phyloP scores from a whole-genome alignment of 2,888 invertebrate species.

The Drosophila mimetica region DNA sequence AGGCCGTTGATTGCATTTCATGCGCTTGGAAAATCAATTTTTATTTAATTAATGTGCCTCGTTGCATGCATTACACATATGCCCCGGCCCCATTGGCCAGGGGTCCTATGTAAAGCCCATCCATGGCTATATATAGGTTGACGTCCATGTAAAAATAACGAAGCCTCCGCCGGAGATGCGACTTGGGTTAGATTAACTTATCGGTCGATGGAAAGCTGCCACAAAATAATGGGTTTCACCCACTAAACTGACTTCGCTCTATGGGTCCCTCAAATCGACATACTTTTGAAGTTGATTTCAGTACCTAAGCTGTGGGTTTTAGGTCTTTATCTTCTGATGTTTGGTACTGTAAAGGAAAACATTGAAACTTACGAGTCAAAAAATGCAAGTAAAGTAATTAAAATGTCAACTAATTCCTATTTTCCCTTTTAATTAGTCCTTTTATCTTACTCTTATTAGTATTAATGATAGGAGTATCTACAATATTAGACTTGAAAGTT shows the following conservation, averaged over 20 bases:
- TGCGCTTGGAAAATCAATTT: slow-evolving; percentile 76
- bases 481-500: no score
- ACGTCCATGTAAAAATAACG: background rate
- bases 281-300: background rate
- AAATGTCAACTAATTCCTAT: no score
- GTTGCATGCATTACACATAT: slow-evolving; percentile 60
- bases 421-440: no score
- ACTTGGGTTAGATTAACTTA: slow-evolving; percentile 16
- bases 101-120: slow-evolving; percentile 1
- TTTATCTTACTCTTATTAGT: no score
- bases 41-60: slow-evolving; percentile 76
- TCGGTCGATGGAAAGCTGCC: background rate
- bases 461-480: no score
- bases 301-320: background rate
- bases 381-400: no score
- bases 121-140: background rate
- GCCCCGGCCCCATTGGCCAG: background rate
- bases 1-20: slow-evolving; percentile 75
- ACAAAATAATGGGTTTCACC: background rate
- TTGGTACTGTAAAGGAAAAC: no score
- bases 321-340: no score
- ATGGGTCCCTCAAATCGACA: background rate
- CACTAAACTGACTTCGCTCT: background rate
- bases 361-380: no score
- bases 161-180: background rate